Conservation (phyloP, 2,113 vertebrate genomes). For the Isichthys henryi region DNA sequence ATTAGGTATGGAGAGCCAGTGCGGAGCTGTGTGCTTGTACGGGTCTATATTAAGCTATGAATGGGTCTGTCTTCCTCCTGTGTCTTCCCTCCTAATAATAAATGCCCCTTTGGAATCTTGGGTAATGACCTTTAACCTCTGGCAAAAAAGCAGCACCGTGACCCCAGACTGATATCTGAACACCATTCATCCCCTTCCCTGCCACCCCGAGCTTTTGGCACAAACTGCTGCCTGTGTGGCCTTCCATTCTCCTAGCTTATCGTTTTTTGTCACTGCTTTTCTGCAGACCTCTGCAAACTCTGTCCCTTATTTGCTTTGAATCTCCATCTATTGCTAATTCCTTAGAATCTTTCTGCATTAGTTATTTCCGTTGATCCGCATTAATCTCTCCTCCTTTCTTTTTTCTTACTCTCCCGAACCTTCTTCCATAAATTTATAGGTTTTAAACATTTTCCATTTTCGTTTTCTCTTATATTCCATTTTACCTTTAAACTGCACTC, state of each 20-base stretch:
- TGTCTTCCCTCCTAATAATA: conserved; percentile 51
- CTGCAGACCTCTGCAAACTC: conserved; percentile 40
- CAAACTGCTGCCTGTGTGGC: conserved; percentile 42
- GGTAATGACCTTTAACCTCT: conserved; percentile 58
- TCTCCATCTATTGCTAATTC: conserved; percentile 50
- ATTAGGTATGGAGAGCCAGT: conserved; percentile 25
- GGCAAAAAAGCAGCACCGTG: conserved; percentile 60
- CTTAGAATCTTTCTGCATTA: conserved; percentile 32
- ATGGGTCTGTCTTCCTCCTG: conserved; percentile 26
- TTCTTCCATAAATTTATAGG: conserved; percentile 11
- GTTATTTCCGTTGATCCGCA: conserved; percentile 27
- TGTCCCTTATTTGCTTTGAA: not conserved
- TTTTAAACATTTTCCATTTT: conserved; percentile 17
- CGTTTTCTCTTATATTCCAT: conserved; percentile 16
- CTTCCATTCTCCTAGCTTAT: conserved; percentile 24
- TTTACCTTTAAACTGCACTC: conserved; percentile 20
- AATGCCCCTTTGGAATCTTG: conserved; percentile 43
- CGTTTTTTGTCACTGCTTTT: conserved; percentile 38
- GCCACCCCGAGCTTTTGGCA: conserved; percentile 44
- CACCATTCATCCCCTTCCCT: conserved; percentile 34
- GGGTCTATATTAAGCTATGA: conserved; percentile 28
- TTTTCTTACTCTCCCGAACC: conserved; percentile 15
- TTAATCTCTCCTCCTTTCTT: conserved; percentile 10
- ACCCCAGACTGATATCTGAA: conserved; percentile 50
- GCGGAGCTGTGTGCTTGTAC: conserved; percentile 26